Percentiles rank a stretch among this genome's conserved stretches.
Conservation (phyloP, 2,797 vertebrate species). For the Hypotaenidia okinawae region DNA sequence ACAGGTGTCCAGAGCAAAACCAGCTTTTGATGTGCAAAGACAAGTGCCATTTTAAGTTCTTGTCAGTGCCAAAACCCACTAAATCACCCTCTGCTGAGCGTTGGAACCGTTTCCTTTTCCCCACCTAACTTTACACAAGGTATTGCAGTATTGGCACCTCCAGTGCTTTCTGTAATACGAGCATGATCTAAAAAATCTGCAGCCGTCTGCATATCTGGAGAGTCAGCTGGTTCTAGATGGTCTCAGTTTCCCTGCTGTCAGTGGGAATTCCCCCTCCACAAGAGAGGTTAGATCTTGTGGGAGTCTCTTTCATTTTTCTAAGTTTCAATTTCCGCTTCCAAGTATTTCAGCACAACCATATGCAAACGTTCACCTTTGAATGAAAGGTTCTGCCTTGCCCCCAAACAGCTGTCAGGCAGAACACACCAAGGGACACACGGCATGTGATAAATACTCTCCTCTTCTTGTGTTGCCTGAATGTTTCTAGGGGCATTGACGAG, state of each 20-base stretch:
- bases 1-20: not conserved
- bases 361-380: not conserved
- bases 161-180: not conserved
- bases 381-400: not conserved
- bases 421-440: not conserved
- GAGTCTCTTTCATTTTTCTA: not conserved
- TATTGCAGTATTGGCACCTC: not conserved
- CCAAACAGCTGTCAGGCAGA: not conserved
- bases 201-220: not conserved
- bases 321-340: not conserved
- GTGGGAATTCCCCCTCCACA: not conserved
- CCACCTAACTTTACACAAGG: not conserved
- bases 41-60: not conserved
- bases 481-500: not conserved
- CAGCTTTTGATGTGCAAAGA: not conserved
- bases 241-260: not conserved
- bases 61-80: not conserved
- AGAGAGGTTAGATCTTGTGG: not conserved
- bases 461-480: not conserved
- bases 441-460: not conserved
- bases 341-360: not conserved
- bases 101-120: not conserved
- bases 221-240: not conserved
- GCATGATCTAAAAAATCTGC: not conserved
- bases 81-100: not conserved